These are phyloP conservation scores for Myotis findleyi DNA, from an alignment of 2,797 vertebrate species.

Conservation along the genomic window DNA sequence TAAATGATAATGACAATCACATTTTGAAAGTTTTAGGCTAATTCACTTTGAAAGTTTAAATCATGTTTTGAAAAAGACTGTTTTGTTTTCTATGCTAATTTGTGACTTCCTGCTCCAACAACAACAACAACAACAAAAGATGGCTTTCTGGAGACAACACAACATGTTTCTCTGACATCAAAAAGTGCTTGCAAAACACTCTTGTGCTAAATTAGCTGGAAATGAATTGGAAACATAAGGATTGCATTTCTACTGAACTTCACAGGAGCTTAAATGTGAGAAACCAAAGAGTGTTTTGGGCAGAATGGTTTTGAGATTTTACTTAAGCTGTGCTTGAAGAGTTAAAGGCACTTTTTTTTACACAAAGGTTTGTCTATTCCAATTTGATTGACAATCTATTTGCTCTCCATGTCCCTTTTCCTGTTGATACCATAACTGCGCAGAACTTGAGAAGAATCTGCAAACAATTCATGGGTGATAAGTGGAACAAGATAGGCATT, in stretches of 20 bases:
- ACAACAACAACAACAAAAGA: constrained; percentile 48
- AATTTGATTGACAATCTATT: background rate
- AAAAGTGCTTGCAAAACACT: constrained; percentile 71
- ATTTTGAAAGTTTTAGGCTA: constrained; percentile 29
- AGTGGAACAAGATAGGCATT: background rate
- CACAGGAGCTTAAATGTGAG: constrained; percentile 27
- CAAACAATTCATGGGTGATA: background rate
- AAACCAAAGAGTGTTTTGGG: constrained; percentile 28
- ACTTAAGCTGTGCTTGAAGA: background rate
- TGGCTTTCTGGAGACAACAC: constrained; percentile 58
- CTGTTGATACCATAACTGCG: background rate
- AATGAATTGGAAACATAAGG: constrained; percentile 67
- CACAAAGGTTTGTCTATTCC: background rate
- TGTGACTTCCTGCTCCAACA: constrained; percentile 66
- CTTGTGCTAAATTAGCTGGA: constrained; percentile 67
- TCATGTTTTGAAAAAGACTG: constrained; percentile 56
- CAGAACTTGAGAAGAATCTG: background rate
- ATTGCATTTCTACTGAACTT: constrained; percentile 64
- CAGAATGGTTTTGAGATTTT: constrained; percentile 27
- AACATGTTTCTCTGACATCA: constrained; percentile 68
- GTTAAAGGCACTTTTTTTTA: background rate
- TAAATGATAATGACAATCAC: background rate
- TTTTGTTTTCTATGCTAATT: constrained; percentile 65
- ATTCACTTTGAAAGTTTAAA: constrained; percentile 60
- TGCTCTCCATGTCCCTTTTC: background rate